Conservation (phyloP, 2,797 vertebrate species). For the Philypnodon macrostomus region DNA sequence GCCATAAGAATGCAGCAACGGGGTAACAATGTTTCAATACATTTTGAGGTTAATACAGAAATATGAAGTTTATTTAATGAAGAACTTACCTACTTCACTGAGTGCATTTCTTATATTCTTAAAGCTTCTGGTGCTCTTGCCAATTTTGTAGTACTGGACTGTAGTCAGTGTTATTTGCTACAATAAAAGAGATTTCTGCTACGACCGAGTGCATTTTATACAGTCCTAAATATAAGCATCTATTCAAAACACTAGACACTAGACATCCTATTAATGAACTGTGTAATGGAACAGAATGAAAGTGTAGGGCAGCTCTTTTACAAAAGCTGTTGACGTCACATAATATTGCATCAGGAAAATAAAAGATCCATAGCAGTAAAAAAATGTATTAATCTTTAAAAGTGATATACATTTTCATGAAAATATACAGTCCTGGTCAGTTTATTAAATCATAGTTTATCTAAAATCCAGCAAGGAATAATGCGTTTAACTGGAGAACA, state of each 20-base stretch:
- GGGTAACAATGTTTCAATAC: too few species aligned
- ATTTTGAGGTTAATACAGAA: neutral
- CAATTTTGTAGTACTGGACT: conserved; percentile 55
- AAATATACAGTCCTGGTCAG: neutral
- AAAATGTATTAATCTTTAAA: conserved; percentile 43
- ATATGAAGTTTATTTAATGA: conserved; percentile 14
- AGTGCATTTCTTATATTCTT: conserved; percentile 46
- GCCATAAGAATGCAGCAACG: conserved; percentile 27
- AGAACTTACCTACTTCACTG: conserved; percentile 31
- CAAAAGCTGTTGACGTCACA: too few species aligned
- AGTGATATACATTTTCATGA: neutral
- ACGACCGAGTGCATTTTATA: conserved; percentile 31
- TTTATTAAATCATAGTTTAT: neutral
- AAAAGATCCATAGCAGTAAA: too few species aligned
- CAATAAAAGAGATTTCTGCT: conserved; percentile 66
- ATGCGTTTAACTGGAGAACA: conserved; percentile 2
- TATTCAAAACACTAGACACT: too few species aligned
- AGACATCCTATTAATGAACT: too few species aligned
- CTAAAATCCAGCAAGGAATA: neutral
- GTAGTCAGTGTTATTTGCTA: conserved; percentile 62
- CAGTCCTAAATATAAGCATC: too few species aligned
- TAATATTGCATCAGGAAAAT: too few species aligned
- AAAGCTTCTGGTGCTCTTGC: conserved; percentile 55
- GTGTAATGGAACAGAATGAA: too few species aligned
- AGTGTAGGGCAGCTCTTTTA: too few species aligned